Conservation (phyloP, 2,113 vertebrate species). For the Zosterops lateralis region DNA sequence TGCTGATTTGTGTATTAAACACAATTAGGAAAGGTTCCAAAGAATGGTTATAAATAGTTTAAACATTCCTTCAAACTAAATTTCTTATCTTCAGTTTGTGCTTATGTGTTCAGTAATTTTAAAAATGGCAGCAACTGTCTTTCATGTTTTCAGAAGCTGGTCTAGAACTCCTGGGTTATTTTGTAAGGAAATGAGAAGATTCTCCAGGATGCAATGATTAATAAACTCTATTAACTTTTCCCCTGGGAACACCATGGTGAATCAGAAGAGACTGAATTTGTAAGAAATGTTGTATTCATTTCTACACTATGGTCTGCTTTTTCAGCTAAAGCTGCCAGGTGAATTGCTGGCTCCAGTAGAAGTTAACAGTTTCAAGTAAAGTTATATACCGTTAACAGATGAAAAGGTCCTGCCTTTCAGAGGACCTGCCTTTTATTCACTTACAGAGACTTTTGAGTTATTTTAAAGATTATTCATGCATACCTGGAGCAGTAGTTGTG, state of each 20-base stretch:
- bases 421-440: not conserved
- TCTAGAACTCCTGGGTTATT: not conserved
- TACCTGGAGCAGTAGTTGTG: slow-evolving; percentile 46
- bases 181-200: not conserved
- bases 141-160: not conserved
- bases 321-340: not conserved
- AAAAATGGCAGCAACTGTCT: not conserved
- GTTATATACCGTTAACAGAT: not conserved
- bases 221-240: not conserved
- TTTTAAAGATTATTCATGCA: not conserved
- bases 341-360: not conserved
- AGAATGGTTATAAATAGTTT: not conserved
- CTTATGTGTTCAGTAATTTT: not conserved
- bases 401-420: not conserved
- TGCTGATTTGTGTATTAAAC: not conserved
- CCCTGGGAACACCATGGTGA: not conserved
- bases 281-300: not conserved
- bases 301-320: not conserved
- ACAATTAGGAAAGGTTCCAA: not conserved
- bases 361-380: not conserved
- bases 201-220: not conserved
- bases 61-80: not conserved
- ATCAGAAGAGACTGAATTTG: not conserved
- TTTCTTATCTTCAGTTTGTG: not conserved
- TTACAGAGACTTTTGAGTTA: not conserved